Evolutionary conservation across 2,113 vertebrate genomes (phyloP).

Genomic region (Psittacula cyanocephala): DNA sequence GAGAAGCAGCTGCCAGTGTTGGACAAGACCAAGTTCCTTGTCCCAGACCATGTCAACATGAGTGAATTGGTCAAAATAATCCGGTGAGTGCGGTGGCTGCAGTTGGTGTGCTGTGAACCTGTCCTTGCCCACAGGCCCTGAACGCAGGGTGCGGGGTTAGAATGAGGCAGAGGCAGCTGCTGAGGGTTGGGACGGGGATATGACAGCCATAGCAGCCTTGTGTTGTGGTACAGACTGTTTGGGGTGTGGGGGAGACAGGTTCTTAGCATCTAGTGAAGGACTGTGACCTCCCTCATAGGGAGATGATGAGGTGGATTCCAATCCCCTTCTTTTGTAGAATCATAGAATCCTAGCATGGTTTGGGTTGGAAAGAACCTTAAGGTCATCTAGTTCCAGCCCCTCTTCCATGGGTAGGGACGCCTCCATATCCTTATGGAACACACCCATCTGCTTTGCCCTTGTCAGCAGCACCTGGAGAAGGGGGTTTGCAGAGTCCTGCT

Average conservation of each 20-base stretch:
- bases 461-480: neutral
- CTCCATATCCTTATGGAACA: neutral
- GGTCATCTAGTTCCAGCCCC: neutral
- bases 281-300: neutral
- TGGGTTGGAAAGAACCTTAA: neutral
- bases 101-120: neutral
- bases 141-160: neutral
- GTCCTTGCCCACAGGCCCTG: neutral
- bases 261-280: neutral
- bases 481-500: neutral
- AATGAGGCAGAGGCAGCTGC: neutral
- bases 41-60: conserved; percentile 99
- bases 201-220: neutral
- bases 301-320: neutral
- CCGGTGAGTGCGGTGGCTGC: conserved; percentile 76
- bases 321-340: neutral
- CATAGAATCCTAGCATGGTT: neutral
- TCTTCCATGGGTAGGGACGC: neutral
- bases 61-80: conserved; percentile 99
- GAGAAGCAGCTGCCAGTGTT: conserved; percentile 96
- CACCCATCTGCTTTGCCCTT: neutral
- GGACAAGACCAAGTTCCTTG: conserved; percentile 99
- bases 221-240: neutral
- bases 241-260: no score
- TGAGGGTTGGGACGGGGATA: neutral